Evolutionary conservation across 2,888 invertebrate species (phyloP).

Genomic region (Monoplex corrugatus): DNA sequence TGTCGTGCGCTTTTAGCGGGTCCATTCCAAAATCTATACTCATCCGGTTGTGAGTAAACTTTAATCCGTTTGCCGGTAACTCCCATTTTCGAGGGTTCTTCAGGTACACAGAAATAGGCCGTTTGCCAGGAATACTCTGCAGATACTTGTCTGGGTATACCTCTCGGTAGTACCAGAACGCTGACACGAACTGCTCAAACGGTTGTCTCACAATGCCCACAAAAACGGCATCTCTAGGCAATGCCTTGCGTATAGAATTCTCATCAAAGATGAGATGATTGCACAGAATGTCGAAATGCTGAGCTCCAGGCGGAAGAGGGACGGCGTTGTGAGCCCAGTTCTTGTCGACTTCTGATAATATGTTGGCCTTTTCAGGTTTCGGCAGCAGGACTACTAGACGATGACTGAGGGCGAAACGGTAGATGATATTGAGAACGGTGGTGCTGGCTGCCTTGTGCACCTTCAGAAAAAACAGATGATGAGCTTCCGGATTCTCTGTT

Average conservation of each 20-base stretch:
- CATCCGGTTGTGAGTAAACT: slow-evolving; percentile 50
- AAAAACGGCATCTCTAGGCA: slow-evolving; percentile 62
- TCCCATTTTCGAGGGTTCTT: slow-evolving; percentile 34
- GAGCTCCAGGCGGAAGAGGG: slow-evolving; percentile 7
- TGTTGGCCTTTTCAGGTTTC: background rate
- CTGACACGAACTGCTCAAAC: slow-evolving; percentile 67
- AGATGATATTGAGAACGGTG: slow-evolving; percentile 53
- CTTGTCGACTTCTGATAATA: background rate
- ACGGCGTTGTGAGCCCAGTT: background rate
- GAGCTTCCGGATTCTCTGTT: background rate
- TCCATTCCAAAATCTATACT: slow-evolving; percentile 49
- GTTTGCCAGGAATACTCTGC: background rate
- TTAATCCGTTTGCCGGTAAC: background rate
- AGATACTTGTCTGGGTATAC: background rate
- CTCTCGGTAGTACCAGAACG: slow-evolving; percentile 66
- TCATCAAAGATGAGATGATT: slow-evolving; percentile 66
- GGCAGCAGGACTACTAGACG: slow-evolving; percentile 49
- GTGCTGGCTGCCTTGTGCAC: slow-evolving; percentile 57
- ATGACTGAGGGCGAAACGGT: slow-evolving; percentile 47
- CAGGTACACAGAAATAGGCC: slow-evolving; percentile 39
- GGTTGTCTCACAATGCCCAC: slow-evolving; percentile 69
- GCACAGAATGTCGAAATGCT: slow-evolving; percentile 63
- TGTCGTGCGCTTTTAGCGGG: background rate
- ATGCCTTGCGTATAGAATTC: slow-evolving; percentile 51
- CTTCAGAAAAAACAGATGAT: slow-evolving; percentile 53